These are phyloP conservation scores for Phasianus colchicus DNA, from an alignment of 2,113 vertebrate genomes.

Conservation along the genomic window DNA sequence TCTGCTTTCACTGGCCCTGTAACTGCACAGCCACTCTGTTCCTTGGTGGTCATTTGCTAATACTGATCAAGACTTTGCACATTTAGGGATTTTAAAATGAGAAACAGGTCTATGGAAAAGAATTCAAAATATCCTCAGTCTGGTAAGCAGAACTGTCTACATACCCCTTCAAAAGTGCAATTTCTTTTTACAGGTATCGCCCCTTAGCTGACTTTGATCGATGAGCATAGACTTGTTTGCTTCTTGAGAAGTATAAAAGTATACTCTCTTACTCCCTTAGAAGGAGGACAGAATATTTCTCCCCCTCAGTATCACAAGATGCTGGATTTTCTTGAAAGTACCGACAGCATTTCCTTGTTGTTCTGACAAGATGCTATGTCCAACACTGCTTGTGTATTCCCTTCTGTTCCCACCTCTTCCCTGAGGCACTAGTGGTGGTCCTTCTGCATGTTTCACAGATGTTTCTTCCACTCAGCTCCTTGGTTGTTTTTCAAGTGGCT, in stretches of 20 bases:
- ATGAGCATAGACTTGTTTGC: background rate
- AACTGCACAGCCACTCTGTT: background rate
- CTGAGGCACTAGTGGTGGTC: constrained; percentile 75
- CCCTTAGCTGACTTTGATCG: background rate
- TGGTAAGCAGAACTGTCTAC: background rate
- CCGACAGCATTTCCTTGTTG: constrained; percentile 17
- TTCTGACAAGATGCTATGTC: constrained; percentile 71
- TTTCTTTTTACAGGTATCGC: background rate
- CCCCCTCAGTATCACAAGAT: background rate
- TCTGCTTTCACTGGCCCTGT: background rate
- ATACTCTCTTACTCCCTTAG: background rate
- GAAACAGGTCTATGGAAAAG: background rate
- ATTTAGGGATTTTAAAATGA: background rate
- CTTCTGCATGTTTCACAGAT: constrained; percentile 77
- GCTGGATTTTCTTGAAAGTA: constrained; percentile 35
- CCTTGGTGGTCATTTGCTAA: background rate
- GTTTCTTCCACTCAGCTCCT: constrained; percentile 66
- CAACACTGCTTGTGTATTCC: constrained; percentile 66
- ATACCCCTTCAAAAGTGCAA: background rate
- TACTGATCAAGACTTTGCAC: background rate
- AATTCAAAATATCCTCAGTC: background rate
- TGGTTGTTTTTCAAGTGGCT: constrained; percentile 78
- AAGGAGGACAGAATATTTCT: background rate
- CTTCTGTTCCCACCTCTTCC: constrained; percentile 63
- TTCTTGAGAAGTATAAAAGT: background rate